Evolutionary conservation across 2,888 invertebrate genomes (phyloP).

Genomic region (Cheilosia pagana): DNA sequence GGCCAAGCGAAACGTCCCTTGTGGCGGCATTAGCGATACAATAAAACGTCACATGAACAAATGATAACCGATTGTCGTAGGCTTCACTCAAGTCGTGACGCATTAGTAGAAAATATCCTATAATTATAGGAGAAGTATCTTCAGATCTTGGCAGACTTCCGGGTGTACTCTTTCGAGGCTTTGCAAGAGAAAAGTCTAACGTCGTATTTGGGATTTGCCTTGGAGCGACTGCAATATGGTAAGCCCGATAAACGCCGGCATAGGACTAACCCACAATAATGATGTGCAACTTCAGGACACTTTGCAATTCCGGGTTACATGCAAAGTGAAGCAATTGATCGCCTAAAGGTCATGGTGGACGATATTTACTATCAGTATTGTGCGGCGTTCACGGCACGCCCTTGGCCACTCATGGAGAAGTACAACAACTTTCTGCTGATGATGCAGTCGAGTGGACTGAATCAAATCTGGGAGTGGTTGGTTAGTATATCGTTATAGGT

Average conservation of each 20-base stretch:
- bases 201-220: constrained; percentile 85
- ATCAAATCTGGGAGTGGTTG: constrained; percentile 87
- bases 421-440: constrained; percentile 85
- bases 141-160: constrained; percentile 75
- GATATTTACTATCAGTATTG: constrained; percentile 88
- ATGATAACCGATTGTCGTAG: no score
- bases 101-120: no score
- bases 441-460: constrained; percentile 86
- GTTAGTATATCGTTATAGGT: constrained; percentile 38
- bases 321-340: constrained; percentile 85
- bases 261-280: no score
- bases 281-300: constrained; percentile 83
- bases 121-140: constrained; percentile 74
- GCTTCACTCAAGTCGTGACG: no score
- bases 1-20: no score
- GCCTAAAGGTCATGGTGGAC: constrained; percentile 86
- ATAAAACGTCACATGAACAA: no score
- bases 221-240: constrained; percentile 88
- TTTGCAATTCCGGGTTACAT: constrained; percentile 87
- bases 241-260: constrained; percentile 51
- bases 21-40: no score
- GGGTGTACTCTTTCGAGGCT: constrained; percentile 71
- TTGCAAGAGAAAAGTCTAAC: constrained; percentile 82
- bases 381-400: constrained; percentile 86
- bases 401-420: constrained; percentile 85